Base-by-base conservation (phyloP, 2,113 vertebrate genomes). In the Xyliphius kryptos region DNA sequence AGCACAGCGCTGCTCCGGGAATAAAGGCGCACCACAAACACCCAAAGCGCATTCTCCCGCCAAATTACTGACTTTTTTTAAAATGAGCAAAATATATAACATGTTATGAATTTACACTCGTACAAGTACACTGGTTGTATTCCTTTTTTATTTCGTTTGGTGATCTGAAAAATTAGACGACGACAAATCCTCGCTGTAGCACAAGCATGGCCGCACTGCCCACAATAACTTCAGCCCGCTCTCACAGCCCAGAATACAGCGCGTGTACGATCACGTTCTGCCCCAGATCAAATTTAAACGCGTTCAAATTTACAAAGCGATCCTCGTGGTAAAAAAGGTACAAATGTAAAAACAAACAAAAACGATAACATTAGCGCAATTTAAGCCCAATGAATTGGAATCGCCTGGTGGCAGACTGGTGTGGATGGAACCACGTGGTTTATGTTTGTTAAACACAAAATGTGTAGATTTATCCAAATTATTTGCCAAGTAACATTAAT, bases 401-500 rank as follows among this genome's bases (percentile, higher is more conserved):
- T 70, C 74, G 76, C 67, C 77, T 76, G 67, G 9, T 40, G 80
- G 81, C 81, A 83, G 88, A 89, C 70, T 86, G 88, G 83, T 77
- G 85, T 79, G 85, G 80, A 70, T 74, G 80, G 71, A 86, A 91
- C 89, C 91, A 93, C 91, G 91, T 93, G 91, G 90, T 91, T 91
- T 85, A 13, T 93, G 90, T 91, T 92, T 91, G 89, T 87, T 88
- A 82, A 82, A 83, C 81, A 81, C 83, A 78, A 83, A 91, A 89
- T 84, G 66, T 83, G 71, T 73, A 74, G 76, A 81, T 86, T 89
- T 86, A 68, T 48, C 76, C 61, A 53, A 38, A 44, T 77, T 87
- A 89, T 74, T 69, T 57, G 56, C 56, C n/a, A n/a, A n/a, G n/a
- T n/a, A n/a, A n/a, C n/a, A n/a, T n/a, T n/a, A n/a, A n/a, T n/a